A percentile compares a stretch with the other conserved stretches of the same genome.
Conservation (phyloP, 1,140 invertebrate species). For the Aphaenogaster floridana region DNA sequence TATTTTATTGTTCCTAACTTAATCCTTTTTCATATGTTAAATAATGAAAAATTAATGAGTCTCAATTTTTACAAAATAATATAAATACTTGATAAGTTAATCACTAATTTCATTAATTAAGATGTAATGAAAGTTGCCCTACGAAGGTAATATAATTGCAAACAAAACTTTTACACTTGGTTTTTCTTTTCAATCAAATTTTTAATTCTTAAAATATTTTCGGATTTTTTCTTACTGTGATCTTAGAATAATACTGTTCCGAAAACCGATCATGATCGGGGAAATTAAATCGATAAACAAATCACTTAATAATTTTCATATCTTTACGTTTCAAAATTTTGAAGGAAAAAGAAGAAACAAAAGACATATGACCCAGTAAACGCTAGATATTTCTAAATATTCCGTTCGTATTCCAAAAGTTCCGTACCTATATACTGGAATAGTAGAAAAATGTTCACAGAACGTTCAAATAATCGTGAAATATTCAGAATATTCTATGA, state of each 20-base stretch:
- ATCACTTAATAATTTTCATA: neutral
- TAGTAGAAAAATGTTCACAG: too few relatives aligned
- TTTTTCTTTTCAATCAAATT: neutral
- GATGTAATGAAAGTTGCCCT: neutral
- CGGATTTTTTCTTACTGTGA: neutral
- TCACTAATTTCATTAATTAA: neutral
- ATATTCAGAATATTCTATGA: too few relatives aligned
- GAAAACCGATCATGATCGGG: neutral
- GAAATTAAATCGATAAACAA: neutral
- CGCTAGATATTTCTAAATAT: too few relatives aligned
- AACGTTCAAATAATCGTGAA: too few relatives aligned
- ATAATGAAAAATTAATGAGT: too few relatives aligned
- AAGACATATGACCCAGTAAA: too few relatives aligned
- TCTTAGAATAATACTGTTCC: neutral
- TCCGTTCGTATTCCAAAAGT: too few relatives aligned
- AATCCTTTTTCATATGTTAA: too few relatives aligned
- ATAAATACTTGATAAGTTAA: neutral
- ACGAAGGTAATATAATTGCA: neutral
- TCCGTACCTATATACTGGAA: too few relatives aligned
- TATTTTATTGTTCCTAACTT: too few relatives aligned
- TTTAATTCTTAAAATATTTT: neutral
- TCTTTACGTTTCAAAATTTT: neutral
- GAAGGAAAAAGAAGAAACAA: neutral
- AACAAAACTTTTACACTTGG: neutral
- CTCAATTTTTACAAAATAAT: neutral